phyloP scores from a whole-genome alignment of 1,140 invertebrate genomes.

The Papilio aristodemus region DNA sequence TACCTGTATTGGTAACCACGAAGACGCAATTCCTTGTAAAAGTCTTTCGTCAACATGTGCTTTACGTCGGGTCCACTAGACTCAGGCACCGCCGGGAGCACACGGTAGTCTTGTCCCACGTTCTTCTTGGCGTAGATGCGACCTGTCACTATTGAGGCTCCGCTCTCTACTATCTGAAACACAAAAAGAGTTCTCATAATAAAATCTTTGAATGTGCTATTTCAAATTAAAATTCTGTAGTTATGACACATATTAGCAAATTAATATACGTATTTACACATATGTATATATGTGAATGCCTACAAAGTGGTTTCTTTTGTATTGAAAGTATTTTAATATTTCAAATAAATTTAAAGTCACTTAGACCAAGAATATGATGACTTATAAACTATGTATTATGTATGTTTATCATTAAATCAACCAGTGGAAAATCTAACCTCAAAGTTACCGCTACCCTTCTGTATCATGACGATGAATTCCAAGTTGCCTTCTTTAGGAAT shows the following conservation, averaged over 20 bases:
- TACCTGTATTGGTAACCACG: slow-evolving; percentile 95
- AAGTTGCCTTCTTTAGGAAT: slow-evolving; percentile 86
- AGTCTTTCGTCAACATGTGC: slow-evolving; percentile 84
- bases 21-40: slow-evolving; percentile 95
- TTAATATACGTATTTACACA: too few relatives aligned
- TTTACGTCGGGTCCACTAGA: slow-evolving; percentile 72
- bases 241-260: too few relatives aligned
- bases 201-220: too few relatives aligned
- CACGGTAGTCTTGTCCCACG: slow-evolving; percentile 72
- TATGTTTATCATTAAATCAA: not conserved
- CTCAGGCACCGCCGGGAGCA: slow-evolving; percentile 67
- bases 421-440: slow-evolving; percentile 80
- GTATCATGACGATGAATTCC: slow-evolving; percentile 90
- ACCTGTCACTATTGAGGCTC: slow-evolving; percentile 89
- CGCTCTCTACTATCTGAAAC: slow-evolving; percentile 86
- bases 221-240: too few relatives aligned
- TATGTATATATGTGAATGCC: too few relatives aligned
- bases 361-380: too few relatives aligned
- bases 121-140: slow-evolving; percentile 81
- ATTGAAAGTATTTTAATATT: too few relatives aligned
- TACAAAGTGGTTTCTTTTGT: too few relatives aligned
- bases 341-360: too few relatives aligned
- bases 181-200: slow-evolving; percentile 2
- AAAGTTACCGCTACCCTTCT: slow-evolving; percentile 91
- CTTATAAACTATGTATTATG: too few relatives aligned